These are phyloP conservation scores for Mungos mungo DNA, from an alignment of 2,113 vertebrate species.

Conservation along the genomic window DNA sequence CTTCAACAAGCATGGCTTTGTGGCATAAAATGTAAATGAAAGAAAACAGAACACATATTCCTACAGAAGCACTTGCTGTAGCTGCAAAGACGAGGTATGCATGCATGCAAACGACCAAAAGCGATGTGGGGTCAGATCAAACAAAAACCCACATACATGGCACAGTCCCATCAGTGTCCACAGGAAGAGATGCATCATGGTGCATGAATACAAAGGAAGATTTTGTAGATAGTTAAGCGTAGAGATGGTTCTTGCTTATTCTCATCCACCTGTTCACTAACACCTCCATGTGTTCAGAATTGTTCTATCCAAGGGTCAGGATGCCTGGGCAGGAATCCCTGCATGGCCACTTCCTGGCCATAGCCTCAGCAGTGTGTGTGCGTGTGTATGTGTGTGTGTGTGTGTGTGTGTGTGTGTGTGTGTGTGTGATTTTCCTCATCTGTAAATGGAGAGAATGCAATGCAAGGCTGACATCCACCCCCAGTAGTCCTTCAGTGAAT, in stretches of 20 bases:
- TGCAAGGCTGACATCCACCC: fast-evolving
- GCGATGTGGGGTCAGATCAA: too few relatives aligned
- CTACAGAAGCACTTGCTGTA: neutral
- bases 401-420: too few relatives aligned
- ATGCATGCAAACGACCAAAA: neutral
- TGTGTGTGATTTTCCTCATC: neutral
- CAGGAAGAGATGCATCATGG: neutral
- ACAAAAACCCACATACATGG: neutral
- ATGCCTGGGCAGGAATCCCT: neutral
- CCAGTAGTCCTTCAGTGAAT: neutral
- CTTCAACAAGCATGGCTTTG: neutral
- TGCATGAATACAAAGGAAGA: neutral
- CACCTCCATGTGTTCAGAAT: neutral
- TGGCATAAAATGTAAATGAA: neutral
- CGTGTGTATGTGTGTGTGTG: too few relatives aligned
- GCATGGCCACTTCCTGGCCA: neutral
- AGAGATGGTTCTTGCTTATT: neutral
- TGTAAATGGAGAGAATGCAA: neutral
- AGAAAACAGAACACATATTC: neutral
- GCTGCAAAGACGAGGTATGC: neutral
- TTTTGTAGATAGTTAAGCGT: neutral
- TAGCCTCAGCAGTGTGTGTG: neutral
- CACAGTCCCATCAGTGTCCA: neutral
- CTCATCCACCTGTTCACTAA: neutral
- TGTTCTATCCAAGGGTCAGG: neutral